Evolutionary conservation across 2,113 vertebrate species (phyloP).

Genomic region (Saccopteryx leptura): DNA sequence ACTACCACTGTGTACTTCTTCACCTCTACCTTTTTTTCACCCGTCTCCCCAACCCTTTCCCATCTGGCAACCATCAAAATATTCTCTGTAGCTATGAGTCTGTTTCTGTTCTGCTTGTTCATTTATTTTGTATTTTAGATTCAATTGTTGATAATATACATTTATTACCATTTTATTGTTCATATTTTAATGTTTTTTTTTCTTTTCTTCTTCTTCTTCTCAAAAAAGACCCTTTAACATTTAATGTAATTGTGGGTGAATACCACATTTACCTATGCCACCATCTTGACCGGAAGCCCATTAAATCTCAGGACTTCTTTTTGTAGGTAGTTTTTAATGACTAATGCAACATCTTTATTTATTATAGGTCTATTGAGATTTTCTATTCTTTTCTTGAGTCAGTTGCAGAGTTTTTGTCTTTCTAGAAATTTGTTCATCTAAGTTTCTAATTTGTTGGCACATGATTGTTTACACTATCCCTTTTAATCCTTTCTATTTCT

Average conservation of each 20-base stretch:
- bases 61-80: too few species aligned
- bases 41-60: too few species aligned
- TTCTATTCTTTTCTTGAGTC: not conserved
- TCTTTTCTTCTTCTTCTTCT: too few species aligned
- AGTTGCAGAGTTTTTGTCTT: not conserved
- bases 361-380: not conserved
- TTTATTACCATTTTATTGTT: too few species aligned
- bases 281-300: not conserved
- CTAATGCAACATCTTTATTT: not conserved
- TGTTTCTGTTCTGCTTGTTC: too few species aligned
- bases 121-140: too few species aligned
- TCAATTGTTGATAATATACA: too few species aligned
- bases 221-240: not conserved
- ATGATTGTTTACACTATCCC: not conserved
- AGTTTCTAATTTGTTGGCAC: not conserved
- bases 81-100: too few species aligned
- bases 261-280: not conserved
- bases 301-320: not conserved
- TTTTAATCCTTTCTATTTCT: constrained; percentile 4
- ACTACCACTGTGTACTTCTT: too few species aligned
- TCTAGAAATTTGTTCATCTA: not conserved
- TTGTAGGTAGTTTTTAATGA: not conserved
- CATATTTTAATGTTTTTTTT: too few species aligned
- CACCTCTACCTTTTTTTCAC: too few species aligned
- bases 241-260: not conserved